These are phyloP conservation scores for Acrobasis suavella DNA, from an alignment of 2,888 invertebrate genomes.

Conservation along the genomic window DNA sequence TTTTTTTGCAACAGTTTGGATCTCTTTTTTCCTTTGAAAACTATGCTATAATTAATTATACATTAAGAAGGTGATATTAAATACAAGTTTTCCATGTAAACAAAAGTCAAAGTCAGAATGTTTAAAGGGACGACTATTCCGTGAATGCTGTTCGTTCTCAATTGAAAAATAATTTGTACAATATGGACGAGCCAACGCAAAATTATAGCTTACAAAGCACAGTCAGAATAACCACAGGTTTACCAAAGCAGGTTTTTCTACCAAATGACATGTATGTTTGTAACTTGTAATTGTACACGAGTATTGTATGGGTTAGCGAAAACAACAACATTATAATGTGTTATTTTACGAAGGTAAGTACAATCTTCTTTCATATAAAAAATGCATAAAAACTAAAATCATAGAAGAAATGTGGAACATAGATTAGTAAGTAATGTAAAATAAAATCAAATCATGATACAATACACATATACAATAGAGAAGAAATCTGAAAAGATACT, in stretches of 20 bases:
- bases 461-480: not conserved
- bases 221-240: slow-evolving; percentile 50
- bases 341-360: too few species aligned
- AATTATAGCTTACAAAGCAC: slow-evolving; percentile 45
- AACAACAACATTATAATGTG: not conserved
- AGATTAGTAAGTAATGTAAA: too few species aligned
- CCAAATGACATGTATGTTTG: slow-evolving; percentile 56
- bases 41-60: too few species aligned
- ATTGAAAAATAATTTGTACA: slow-evolving; percentile 30
- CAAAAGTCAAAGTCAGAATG: slow-evolving; percentile 25
- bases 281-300: not conserved
- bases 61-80: not conserved
- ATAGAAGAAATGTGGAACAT: too few species aligned
- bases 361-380: too few species aligned
- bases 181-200: slow-evolving; percentile 39
- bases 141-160: slow-evolving; percentile 1
- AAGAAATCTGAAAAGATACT: slow-evolving; percentile 1
- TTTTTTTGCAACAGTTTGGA: too few species aligned
- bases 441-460: not conserved
- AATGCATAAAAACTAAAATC: too few species aligned
- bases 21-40: too few species aligned
- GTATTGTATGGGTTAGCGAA: slow-evolving; percentile 3
- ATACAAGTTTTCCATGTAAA: slow-evolving; percentile 35
- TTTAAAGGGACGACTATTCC: not conserved
- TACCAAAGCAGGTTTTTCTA: slow-evolving; percentile 48